Conservation (phyloP, 2,797 vertebrate species). For the Jordanella pulchra region DNA sequence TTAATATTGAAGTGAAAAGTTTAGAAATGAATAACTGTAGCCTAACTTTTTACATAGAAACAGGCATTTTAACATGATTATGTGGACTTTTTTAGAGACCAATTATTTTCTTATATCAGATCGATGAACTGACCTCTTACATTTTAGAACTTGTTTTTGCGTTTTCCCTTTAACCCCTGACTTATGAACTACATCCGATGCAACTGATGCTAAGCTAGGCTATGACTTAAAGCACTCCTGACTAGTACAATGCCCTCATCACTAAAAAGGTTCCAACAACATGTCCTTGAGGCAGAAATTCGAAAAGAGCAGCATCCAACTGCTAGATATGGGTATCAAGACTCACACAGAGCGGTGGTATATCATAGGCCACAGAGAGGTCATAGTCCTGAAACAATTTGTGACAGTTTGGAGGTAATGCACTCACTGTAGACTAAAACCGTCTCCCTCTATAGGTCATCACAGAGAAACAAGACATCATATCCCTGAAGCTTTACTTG, state of each 20-base stretch:
- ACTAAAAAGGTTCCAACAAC: conserved; percentile 61
- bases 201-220: conserved; percentile 46
- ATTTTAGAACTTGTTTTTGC: conserved; percentile 39
- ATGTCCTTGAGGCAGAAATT: conserved; percentile 71
- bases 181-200: conserved; percentile 51
- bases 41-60: background rate
- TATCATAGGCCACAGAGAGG: conserved; percentile 82
- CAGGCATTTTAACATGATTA: background rate
- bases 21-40: background rate
- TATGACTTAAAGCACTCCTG: conserved; percentile 75
- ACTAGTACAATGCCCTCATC: conserved; percentile 79
- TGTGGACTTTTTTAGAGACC: background rate
- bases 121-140: conserved; percentile 56
- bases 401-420: conserved; percentile 84
- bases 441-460: conserved; percentile 86
- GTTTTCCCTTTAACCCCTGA: conserved; percentile 53
- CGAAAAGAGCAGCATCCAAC: conserved; percentile 85
- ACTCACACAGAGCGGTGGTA: conserved; percentile 80
- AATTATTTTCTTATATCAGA: conserved; percentile 21
- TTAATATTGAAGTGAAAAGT: background rate
- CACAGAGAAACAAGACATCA: conserved; percentile 67
- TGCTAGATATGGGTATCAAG: conserved; percentile 83
- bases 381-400: conserved; percentile 86
- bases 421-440: conserved; percentile 75
- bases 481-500: conserved; percentile 23